These are phyloP conservation scores for Ardeotis arabs DNA, from an alignment of 2,113 vertebrate genomes.

Conservation along the genomic window DNA sequence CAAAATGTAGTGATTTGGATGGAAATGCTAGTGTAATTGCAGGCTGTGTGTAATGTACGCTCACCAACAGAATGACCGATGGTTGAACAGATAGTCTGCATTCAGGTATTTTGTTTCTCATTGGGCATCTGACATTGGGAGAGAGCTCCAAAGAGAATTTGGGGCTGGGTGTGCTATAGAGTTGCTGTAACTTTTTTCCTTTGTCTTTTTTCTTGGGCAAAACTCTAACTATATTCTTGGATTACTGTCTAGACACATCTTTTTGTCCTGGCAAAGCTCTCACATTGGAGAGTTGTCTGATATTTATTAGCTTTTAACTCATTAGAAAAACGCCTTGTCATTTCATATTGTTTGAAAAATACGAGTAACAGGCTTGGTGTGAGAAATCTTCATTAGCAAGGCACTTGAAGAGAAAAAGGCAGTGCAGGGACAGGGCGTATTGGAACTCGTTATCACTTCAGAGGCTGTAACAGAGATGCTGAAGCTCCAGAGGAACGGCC, in stretches of 20 bases:
- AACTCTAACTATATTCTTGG: neutral
- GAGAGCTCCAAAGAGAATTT: neutral
- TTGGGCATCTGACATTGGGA: neutral
- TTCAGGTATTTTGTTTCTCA: neutral
- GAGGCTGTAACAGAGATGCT: neutral
- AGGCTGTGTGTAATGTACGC: neutral
- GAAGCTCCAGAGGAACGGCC: neutral
- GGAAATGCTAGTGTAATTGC: neutral
- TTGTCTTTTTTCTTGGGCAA: neutral
- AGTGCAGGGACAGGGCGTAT: neutral
- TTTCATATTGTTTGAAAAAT: neutral
- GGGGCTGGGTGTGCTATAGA: neutral
- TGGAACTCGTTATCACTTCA: neutral
- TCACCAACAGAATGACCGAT: neutral
- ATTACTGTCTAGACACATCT: neutral
- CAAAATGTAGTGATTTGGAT: neutral
- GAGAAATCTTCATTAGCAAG: neutral
- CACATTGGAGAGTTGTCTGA: neutral
- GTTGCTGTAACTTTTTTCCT: neutral
- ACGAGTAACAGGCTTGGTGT: neutral
- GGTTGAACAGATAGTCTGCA: neutral
- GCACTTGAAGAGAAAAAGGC: neutral
- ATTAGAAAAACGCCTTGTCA: neutral
- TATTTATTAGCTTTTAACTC: neutral
- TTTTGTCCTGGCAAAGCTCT: neutral